phyloP scores from a whole-genome alignment of 1,140 invertebrate genomes.

The Diplogasteroides magnus region DNA sequence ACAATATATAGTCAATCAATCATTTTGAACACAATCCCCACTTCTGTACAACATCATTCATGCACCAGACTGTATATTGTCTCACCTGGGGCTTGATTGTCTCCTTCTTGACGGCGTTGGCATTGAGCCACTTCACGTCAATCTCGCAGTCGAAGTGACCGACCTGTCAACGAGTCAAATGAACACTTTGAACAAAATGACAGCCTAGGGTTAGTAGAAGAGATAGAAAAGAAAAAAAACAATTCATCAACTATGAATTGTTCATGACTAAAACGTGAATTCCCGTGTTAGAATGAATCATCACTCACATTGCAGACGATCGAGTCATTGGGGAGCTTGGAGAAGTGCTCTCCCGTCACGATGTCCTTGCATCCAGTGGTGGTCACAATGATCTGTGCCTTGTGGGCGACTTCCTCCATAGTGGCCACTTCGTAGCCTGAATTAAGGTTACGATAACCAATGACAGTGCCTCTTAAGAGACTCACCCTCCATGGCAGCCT shows the following conservation, averaged over 20 bases:
- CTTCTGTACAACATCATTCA: too few relatives aligned
- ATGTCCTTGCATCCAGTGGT: conserved; percentile 95
- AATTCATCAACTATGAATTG: too few relatives aligned
- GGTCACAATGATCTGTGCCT: conserved; percentile 93
- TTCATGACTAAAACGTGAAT: too few relatives aligned
- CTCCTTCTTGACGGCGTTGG: conserved; percentile 81
- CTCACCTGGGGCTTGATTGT: conserved; percentile 89
- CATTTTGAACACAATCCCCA: not conserved
- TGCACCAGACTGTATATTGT: not conserved
- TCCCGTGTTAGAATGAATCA: conserved; percentile 64
- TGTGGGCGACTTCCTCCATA: conserved; percentile 79
- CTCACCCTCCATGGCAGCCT: conserved; percentile 88
- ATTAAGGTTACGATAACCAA: not conserved
- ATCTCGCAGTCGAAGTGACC: conserved; percentile 98
- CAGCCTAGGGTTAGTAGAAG: too few relatives aligned
- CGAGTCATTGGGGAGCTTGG: conserved; percentile 87
- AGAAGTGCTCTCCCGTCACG: conserved; percentile 78
- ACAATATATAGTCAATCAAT: conserved; percentile 2
- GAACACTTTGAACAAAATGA: too few relatives aligned
- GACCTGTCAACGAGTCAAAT: too few relatives aligned
- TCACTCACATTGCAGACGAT: conserved; percentile 99
- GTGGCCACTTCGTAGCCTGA: conserved; percentile 76
- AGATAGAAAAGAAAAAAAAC: too few relatives aligned
- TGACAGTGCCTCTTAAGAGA: conserved; percentile 54
- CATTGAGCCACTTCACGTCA: conserved; percentile 88